These are phyloP conservation scores for Eulemur coronatus DNA, from an alignment of 2,797 vertebrate genomes.

Conservation along the genomic window DNA sequence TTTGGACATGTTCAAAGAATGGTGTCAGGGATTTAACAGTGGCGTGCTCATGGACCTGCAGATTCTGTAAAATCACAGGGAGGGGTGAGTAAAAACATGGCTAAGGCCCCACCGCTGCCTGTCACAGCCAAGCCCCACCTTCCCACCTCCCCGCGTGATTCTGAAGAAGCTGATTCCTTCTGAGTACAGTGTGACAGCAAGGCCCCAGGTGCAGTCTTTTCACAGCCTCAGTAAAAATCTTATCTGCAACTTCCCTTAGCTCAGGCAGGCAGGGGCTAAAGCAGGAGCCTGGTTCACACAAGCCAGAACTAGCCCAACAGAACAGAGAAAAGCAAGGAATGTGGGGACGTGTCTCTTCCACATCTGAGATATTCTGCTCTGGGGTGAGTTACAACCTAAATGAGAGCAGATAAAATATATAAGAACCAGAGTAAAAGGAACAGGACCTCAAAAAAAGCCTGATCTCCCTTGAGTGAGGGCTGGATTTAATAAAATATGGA, in stretches of 20 bases:
- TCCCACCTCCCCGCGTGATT: neutral
- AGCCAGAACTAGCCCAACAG: slow-evolving; percentile 67
- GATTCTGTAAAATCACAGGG: neutral
- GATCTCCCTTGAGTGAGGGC: neutral
- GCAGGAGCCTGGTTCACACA: slow-evolving; percentile 37
- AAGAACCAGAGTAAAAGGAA: neutral
- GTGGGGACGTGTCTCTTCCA: slow-evolving; percentile 40
- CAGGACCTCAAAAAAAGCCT: neutral
- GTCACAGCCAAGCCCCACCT: neutral
- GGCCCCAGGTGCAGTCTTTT: neutral
- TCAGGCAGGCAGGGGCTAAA: slow-evolving; percentile 8
- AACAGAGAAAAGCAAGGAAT: slow-evolving; percentile 70
- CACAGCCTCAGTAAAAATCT: slow-evolving; percentile 35
- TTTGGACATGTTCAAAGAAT: slow-evolving; percentile 34
- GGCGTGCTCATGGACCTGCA: neutral
- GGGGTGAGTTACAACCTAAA: slow-evolving; percentile 48
- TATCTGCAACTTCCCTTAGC: slow-evolving; percentile 46
- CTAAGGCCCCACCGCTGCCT: neutral
- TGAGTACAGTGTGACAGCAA: neutral
- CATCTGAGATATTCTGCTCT: slow-evolving; percentile 73
- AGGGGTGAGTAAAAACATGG: neutral
- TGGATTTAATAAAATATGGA: neutral
- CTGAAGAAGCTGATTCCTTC: neutral
- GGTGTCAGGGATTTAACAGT: neutral
- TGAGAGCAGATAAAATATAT: slow-evolving; percentile 5